A percentile compares a stretch with the other conserved stretches of the same genome.
These are phyloP conservation scores for Aphelenchoides besseyi DNA, from an alignment of 1,140 invertebrate species.

Conservation along the genomic window DNA sequence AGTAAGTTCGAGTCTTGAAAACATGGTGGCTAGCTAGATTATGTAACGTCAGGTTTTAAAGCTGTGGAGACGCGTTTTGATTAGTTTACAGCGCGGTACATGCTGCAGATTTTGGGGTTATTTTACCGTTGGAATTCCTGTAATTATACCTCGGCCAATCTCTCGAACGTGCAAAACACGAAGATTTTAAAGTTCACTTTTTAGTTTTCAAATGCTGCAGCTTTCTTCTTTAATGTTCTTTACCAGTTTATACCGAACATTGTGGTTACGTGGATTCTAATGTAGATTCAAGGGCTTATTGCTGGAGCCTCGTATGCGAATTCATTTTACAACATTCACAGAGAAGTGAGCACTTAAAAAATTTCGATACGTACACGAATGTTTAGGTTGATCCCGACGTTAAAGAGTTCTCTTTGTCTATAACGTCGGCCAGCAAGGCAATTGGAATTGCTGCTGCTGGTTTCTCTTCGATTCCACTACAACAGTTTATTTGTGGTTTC, in stretches of 20 bases:
- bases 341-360: conserved; percentile 68
- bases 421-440: conserved; percentile 21
- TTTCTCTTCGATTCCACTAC: conserved; percentile 30
- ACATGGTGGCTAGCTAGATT: no score
- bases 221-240: conserved; percentile 49
- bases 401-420: conserved; percentile 33
- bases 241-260: conserved; percentile 55
- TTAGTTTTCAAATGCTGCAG: conserved; percentile 33
- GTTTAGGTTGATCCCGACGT: conserved; percentile 15
- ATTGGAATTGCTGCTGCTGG: conserved; percentile 33
- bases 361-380: no score
- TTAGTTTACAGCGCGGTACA: no score
- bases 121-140: no score
- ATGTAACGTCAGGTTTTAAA: no score
- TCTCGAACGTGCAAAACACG: no score
- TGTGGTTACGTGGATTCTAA: conserved; percentile 47
- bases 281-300: conserved; percentile 63
- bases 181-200: no score
- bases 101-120: no score
- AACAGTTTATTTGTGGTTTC: conserved; percentile 40
- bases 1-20: no score
- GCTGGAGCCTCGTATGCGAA: conserved; percentile 81
- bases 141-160: no score
- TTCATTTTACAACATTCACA: conserved; percentile 75
- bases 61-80: neutral